phyloP scores from a whole-genome alignment of 2,888 invertebrate genomes.

The Chalcis sispes region DNA sequence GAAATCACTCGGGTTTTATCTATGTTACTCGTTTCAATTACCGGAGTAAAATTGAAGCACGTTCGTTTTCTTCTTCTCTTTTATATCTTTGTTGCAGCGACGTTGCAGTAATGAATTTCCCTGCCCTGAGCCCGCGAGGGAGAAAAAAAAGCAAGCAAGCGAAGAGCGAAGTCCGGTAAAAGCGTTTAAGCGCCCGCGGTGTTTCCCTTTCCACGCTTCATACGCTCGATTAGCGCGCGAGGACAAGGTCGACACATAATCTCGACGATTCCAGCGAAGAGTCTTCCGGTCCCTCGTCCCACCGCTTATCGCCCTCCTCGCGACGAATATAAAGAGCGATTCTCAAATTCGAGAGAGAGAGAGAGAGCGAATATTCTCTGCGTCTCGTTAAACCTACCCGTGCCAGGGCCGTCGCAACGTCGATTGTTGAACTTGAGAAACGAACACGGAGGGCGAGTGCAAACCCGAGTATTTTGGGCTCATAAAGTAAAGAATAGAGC shows the following conservation, averaged over 20 bases:
- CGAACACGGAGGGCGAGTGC: too few species aligned
- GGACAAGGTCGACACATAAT: constrained; percentile 42
- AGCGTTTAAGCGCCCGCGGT: too few species aligned
- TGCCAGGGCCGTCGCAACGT: neutral
- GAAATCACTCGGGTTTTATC: constrained; percentile 17
- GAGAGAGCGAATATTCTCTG: neutral
- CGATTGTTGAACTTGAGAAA: too few species aligned
- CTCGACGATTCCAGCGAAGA: constrained; percentile 18
- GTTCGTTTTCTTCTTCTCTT: neutral
- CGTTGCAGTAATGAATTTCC: too few species aligned
- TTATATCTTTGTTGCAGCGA: too few species aligned
- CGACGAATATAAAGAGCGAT: neutral
- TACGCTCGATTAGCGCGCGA: constrained; percentile 17
- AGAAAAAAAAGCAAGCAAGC: too few species aligned
- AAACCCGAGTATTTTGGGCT: too few species aligned
- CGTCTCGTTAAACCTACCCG: constrained; percentile 2
- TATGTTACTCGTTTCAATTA: constrained; percentile 42
- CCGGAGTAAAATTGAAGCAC: neutral
- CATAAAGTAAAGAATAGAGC: too few species aligned
- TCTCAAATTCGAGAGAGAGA: neutral
- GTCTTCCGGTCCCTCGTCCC: neutral
- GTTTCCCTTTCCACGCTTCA: neutral
- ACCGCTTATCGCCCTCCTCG: too few species aligned
- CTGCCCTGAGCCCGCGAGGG: too few species aligned
- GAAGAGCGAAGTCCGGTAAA: too few species aligned